Evolutionary conservation across 2,797 vertebrate genomes (phyloP).

Genomic region (Thalassophryne amazonica): DNA sequence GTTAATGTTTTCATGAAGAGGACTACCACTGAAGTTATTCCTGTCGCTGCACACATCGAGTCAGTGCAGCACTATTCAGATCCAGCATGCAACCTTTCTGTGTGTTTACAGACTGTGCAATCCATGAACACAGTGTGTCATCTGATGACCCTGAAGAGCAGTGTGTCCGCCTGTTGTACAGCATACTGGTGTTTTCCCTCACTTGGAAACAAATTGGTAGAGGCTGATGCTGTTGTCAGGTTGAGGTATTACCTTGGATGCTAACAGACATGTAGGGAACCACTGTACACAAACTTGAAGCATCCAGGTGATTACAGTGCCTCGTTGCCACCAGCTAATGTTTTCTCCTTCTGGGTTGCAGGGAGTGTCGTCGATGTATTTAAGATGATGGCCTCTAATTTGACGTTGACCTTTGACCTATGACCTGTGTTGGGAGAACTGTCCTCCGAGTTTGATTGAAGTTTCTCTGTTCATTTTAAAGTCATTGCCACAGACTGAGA

Average conservation of each 20-base stretch:
- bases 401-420: too few relatives aligned
- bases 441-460: too few relatives aligned
- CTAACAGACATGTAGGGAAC: slow-evolving; percentile 10
- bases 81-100: slow-evolving; percentile 19
- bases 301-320: too few relatives aligned
- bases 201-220: slow-evolving; percentile 22
- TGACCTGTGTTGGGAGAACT: too few relatives aligned
- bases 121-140: slow-evolving; percentile 22
- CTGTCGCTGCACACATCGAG: slow-evolving; percentile 8
- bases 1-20: too few relatives aligned
- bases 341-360: too few relatives aligned
- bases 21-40: too few relatives aligned
- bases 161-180: slow-evolving; percentile 36
- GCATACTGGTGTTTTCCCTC: slow-evolving; percentile 32
- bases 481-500: too few relatives aligned
- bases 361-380: too few relatives aligned
- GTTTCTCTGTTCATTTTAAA: too few relatives aligned
- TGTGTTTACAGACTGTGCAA: slow-evolving; percentile 23
- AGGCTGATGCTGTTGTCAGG: slow-evolving; percentile 41
- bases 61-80: slow-evolving; percentile 5
- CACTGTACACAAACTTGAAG: slow-evolving; percentile 8
- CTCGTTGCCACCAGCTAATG: too few relatives aligned
- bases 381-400: slow-evolving; percentile 3
- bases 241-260: slow-evolving; percentile 18
- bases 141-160: slow-evolving; percentile 51